A percentile compares a stretch with the other conserved stretches of the same genome.
Evolutionary conservation across 2,113 vertebrate genomes (phyloP).

Genomic region (Ictidomys tridecemlineatus): DNA sequence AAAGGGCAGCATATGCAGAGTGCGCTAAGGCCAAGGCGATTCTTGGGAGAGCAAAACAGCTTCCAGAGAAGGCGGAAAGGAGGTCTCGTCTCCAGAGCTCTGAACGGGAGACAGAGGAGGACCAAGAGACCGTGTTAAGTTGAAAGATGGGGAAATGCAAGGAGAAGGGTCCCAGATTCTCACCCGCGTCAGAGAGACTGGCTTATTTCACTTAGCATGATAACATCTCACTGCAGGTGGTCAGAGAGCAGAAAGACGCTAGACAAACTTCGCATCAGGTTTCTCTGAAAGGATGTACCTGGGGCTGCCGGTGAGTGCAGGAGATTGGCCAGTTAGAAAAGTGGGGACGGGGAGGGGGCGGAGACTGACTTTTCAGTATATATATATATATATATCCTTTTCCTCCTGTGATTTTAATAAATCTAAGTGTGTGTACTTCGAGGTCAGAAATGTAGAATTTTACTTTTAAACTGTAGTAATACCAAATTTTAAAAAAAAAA

Average conservation of each 20-base stretch:
- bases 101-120: neutral
- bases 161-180: neutral
- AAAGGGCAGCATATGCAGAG: accelerated
- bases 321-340: neutral
- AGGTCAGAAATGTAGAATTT: constrained; percentile 7
- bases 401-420: neutral
- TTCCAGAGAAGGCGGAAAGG: constrained; percentile 47
- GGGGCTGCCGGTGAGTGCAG: neutral
- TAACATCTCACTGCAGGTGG: too few relatives aligned
- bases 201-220: too few relatives aligned
- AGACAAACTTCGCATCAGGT: too few relatives aligned
- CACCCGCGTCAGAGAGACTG: neutral
- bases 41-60: constrained; percentile 36
- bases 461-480: neutral
- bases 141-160: neutral
- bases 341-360: accelerated
- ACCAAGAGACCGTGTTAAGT: neutral
- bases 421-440: neutral
- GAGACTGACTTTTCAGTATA: neutral
- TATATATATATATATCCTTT: too few relatives aligned
- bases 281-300: neutral
- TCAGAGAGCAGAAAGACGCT: constrained; percentile 36
- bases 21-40: neutral
- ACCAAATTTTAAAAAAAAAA: neutral
- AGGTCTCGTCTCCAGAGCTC: constrained; percentile 4